These are phyloP conservation scores for Manis pentadactyla DNA, from an alignment of 2,797 vertebrate genomes.

Conservation along the genomic window DNA sequence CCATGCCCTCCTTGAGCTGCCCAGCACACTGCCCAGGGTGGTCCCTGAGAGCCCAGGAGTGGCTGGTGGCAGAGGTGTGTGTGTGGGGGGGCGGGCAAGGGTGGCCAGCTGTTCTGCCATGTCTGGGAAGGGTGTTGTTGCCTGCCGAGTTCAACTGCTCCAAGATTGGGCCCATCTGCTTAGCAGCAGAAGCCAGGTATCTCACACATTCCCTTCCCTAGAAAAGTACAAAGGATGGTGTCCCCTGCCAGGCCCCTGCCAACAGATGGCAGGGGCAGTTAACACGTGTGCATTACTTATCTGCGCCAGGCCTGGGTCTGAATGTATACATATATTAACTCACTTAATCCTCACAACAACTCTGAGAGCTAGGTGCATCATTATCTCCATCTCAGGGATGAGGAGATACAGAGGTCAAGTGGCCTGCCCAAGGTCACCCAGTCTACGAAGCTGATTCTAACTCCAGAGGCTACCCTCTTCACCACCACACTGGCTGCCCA, in stretches of 20 bases:
- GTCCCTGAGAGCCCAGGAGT: neutral
- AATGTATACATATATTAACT: neutral
- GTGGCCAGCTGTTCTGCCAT: neutral
- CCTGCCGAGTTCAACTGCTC: neutral
- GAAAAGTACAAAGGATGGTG: neutral
- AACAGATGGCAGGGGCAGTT: neutral
- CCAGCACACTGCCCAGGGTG: slow-evolving; percentile 40
- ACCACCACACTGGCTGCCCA: fast-evolving
- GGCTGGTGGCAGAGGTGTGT: neutral
- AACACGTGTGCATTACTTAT: neutral
- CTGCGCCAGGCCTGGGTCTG: neutral
- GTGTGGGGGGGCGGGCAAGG: neutral
- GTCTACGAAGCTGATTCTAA: neutral
- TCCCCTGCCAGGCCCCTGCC: neutral
- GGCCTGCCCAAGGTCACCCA: neutral
- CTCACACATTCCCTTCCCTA: neutral
- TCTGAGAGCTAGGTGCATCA: neutral
- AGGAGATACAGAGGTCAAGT: slow-evolving; percentile 21
- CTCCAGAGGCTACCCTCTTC: neutral
- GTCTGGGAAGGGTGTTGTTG: neutral
- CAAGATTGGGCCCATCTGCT: neutral
- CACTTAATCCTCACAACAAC: neutral
- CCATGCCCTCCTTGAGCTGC: slow-evolving; percentile 22
- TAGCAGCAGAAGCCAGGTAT: neutral
- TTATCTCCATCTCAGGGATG: neutral